Evolutionary conservation across 53 echinoderm and acorn worm genomes (phyloP), one percentile per base, ranked within the genome.

Genomic region (Paracentrotus lividus): DNA sequence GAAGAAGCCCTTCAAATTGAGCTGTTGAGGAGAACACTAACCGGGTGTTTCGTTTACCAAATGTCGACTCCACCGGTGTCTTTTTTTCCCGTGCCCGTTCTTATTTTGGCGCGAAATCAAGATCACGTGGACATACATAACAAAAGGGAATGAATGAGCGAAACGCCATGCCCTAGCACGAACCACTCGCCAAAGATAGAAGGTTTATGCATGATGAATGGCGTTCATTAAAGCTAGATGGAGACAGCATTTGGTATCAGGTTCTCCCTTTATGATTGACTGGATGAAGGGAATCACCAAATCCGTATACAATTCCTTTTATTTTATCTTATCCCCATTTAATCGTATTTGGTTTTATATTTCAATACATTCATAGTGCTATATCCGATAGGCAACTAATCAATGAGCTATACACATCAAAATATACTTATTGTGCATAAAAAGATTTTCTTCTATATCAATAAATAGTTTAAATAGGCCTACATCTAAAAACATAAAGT

Each of bases 71-170:
- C 81, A n/a, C n/a, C 15, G n/a, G 26, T 24, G 8, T 78, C n/a
- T 38, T 44, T 33, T 42, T 47, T 47, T 5, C 86, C 55, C 8
- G 20, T 86, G 55, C 38, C 16, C 20, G 5, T 86, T 56, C 27
- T 56, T n/a, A 86, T 49, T 29, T 86, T 56, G 86, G 56, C 86
- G 86, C 86, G 86, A 86, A 86, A 56, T 47, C 33, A 86, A 86
- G 56, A 56, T 31, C 55, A 38, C 54, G 86, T 86, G 86, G 34
- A 27, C 21, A 34, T 86, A 86, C 56, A 86, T 86, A 86, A 86
- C 36, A 86, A n/a, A 27, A 18, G 20, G 33, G 26, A 8, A 49
- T 86, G 86, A 86, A 86, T 86, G 56, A 55, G 86, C 56, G 38
- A 21, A 32, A 54, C 86, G 86, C 33, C 56, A 86, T 86, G 86